Conservation (phyloP, 2,797 vertebrate genomes). For the Peromyscus nudipes region DNA sequence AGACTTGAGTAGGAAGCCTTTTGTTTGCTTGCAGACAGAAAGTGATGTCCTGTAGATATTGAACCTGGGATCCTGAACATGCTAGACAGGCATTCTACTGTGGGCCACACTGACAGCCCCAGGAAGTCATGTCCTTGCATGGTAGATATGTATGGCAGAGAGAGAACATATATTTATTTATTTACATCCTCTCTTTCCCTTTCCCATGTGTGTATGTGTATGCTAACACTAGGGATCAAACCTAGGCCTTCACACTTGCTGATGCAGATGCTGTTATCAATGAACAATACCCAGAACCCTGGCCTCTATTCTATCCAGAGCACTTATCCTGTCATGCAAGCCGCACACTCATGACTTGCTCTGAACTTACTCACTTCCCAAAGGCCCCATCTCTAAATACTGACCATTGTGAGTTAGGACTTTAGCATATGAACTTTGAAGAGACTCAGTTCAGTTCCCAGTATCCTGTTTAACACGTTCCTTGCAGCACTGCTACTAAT, state of each 20-base stretch:
- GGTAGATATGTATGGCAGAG: not conserved
- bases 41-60: not conserved
- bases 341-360: not conserved
- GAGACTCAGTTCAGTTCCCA: not conserved
- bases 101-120: not conserved
- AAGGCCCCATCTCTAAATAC: not conserved
- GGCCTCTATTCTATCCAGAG: not conserved
- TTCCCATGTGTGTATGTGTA: not conserved
- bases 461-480: not conserved
- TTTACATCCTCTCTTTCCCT: not conserved
- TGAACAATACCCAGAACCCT: not conserved
- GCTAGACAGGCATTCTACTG: not conserved
- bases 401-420: not conserved
- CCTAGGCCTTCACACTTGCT: not conserved
- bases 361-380: not conserved
- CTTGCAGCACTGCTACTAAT: not conserved
- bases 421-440: not conserved
- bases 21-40: not conserved
- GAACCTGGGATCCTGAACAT: not conserved
- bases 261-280: not conserved
- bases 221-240: not conserved
- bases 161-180: not conserved
- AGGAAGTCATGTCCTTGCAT: not conserved
- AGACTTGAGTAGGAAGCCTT: not conserved
- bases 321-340: not conserved